Evolutionary conservation across 2,797 vertebrate genomes (phyloP), one percentile per base, ranked within the genome.

Genomic region (Thalassophryne amazonica): DNA sequence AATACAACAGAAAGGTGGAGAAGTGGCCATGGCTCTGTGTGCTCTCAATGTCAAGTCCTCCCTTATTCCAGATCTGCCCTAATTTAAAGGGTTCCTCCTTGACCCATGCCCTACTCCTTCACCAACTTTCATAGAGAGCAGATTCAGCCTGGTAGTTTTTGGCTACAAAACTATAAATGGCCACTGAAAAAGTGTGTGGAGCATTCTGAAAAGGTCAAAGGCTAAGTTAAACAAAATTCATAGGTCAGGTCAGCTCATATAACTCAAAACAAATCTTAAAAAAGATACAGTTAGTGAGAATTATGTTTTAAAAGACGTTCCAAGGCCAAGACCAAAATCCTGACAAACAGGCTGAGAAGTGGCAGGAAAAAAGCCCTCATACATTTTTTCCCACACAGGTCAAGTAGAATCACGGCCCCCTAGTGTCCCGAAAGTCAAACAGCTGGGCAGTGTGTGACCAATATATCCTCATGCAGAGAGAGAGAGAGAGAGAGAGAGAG

Each of bases 381-480:
- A 37, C 2, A 3, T 34, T 12, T 30, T 8, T 24, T 17, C 30
- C 6, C 17, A 22, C 14, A 39, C 9, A 36, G 48, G 85, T 77
- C 72, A 71, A 73, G 64, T 54, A 80, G 73, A 60, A 81, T 77
- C 60, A 80, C 39, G 51, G 54, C 52, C 67, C 82, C 84, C 67
- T 73, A 64, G 76, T 73, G 76, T 80, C 63, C 59, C 69, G 68
- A 53, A 62, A 67, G 70, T 73, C 76, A 87, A 90, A 86, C 68
- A 87, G 80, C 48, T 39, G 78, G 56, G 76, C 57, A 61, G 68
- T 41, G 45, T 69, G 69, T 65, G 68, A 76, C 73, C 59, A 80
- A 74, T 67, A 78, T 22, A 58, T 63, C 71, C 67, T 80, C 69
- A 80, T 74, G 76, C 71, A 32, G 30, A 30, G 53, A 21, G 33